Evolutionary conservation across 1,140 invertebrate genomes (phyloP), one percentile per base, ranked within the genome.

Genomic region (Trachymyrmex cornetzi): DNA sequence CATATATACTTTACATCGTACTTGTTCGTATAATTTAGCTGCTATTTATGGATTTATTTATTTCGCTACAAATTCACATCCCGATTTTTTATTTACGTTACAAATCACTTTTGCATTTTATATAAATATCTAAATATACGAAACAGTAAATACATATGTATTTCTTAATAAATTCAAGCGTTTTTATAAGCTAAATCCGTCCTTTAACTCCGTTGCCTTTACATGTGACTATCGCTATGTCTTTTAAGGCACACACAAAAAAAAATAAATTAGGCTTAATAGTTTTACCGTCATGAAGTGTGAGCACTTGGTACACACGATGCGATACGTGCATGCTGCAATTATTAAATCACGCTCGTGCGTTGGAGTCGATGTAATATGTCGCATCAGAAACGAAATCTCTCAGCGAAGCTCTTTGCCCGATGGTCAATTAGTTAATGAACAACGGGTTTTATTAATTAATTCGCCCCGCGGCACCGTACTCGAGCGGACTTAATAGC

Each of bases 371-470:
- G 48, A 30, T 48, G 27, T 79, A 69, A 44, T 66, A 57, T 86
- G 88, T 86, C 74, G 50, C 74, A 19, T 77, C 77, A 81, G 69
- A 38, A 87, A 86, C 27, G 88, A 79, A 50, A 77, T 71, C 75
- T 81, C 80, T 63, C 57, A 38, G 30, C 74, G 24, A 71, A 50
- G 55, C 63, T 63, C 72, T 67, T 59, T 38, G 27, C 57, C 55
- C 38, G 72, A 86, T 81, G 85, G 74, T 79, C 84, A 89, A 89
- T 89, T 89, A 89, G 69, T 77, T 89, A 89, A 89, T 81, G 75
- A 89, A 86, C 87, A 38, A 63, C 72, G 84, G 53, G 63, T 75
- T 81, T 81, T 86, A 81, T 81, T 86, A 89, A 89, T 89, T 89
- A 89, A 81, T 81, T 79, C 38, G 82, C 80, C 55, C 24, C 53